phyloP scores from a whole-genome alignment of 2,797 vertebrate species.

The Lutjanus argentimaculatus region DNA sequence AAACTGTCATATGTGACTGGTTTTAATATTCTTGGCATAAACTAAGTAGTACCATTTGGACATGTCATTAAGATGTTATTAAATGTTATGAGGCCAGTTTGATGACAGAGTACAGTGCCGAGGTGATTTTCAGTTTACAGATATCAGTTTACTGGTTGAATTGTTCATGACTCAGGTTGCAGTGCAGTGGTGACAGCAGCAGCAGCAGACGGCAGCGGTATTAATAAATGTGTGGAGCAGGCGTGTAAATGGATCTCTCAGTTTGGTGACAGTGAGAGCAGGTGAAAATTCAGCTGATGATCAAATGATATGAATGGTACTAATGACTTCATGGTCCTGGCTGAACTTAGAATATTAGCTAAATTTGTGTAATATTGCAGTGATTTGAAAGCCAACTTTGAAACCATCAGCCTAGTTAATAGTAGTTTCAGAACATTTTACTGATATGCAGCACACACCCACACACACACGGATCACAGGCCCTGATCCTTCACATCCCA shows the following conservation, averaged over 20 bases:
- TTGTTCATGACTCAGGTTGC: conserved; percentile 2
- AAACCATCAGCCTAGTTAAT: background rate
- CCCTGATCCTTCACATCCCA: background rate
- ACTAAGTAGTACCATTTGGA: no score
- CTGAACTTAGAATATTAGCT: conserved; percentile 6
- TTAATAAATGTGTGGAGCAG: conserved; percentile 11
- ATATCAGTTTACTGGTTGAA: background rate
- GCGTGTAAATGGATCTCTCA: background rate
- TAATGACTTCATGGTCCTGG: background rate
- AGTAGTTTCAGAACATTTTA: background rate
- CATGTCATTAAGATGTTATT: no score
- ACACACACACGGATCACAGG: background rate
- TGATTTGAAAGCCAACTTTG: background rate
- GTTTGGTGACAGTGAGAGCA: background rate
- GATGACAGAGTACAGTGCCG: no score
- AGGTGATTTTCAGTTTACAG: no score
- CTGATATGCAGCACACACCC: background rate
- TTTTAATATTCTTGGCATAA: no score
- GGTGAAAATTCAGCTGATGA: conserved; percentile 3
- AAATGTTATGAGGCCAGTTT: no score
- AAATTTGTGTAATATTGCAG: background rate
- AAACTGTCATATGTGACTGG: no score
- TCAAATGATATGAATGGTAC: background rate
- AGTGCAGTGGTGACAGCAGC: background rate
- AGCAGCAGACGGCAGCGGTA: background rate